Conservation (phyloP, 2,888 invertebrate genomes). For the Spisula subtruncata region DNA sequence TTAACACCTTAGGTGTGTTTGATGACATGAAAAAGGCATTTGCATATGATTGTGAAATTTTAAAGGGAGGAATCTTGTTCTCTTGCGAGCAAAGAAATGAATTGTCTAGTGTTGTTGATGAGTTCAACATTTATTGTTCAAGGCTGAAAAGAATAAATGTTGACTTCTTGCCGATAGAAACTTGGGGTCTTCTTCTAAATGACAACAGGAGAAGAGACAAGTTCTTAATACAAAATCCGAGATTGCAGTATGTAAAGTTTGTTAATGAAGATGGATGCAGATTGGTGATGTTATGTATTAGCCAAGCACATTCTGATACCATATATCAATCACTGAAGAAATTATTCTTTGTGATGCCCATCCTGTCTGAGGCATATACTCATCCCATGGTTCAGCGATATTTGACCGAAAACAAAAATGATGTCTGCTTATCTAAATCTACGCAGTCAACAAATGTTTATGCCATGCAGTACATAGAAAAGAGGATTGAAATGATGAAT, state of each 20-base stretch:
- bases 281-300: too few relatives aligned
- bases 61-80: background rate
- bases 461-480: background rate
- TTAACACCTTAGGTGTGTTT: background rate
- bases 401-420: background rate
- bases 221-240: too few relatives aligned
- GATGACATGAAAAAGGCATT: background rate
- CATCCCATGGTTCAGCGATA: constrained; percentile 5
- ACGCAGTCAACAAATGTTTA: background rate
- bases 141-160: background rate
- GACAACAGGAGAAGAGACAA: background rate
- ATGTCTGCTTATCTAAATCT: background rate
- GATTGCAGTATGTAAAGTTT: too few relatives aligned
- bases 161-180: background rate
- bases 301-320: background rate
- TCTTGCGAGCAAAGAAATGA: background rate
- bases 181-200: background rate
- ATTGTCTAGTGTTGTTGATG: background rate
- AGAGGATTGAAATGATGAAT: background rate
- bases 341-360: background rate
- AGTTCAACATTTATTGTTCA: background rate
- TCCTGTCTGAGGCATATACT: background rate
- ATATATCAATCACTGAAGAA: background rate
- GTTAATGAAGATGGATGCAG: too few relatives aligned
- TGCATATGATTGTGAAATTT: background rate